Evolutionary conservation across 2,797 vertebrate genomes (phyloP).

Genomic region (Kryptolebias ocellatus): DNA sequence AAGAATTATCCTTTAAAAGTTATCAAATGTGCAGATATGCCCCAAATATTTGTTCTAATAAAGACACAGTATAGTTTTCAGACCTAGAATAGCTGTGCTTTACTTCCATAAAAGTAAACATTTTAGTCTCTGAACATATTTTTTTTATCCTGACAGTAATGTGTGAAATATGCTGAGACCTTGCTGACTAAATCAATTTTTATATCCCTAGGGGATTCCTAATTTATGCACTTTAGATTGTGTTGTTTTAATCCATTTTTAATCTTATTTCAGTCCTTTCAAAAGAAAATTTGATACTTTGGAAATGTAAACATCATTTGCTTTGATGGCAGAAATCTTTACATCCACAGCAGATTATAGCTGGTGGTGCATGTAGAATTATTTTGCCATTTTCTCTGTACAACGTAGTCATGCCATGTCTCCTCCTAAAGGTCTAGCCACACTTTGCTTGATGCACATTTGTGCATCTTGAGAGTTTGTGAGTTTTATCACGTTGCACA

Average conservation of each 20-base stretch:
- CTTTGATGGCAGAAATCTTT: background rate
- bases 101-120: background rate
- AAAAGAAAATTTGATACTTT: constrained; percentile 3
- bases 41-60: no score
- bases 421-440: background rate
- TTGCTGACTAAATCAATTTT: background rate
- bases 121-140: background rate
- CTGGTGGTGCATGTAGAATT: background rate
- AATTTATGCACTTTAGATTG: background rate
- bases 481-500: constrained; percentile 1
- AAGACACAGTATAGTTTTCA: background rate
- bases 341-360: background rate
- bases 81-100: background rate
- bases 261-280: background rate
- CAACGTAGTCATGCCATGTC: background rate
- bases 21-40: no score
- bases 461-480: background rate
- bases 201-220: background rate
- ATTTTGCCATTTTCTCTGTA: constrained; percentile 1
- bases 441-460: background rate
- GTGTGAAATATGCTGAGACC: background rate
- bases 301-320: constrained; percentile 5
- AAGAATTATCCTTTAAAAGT: no score
- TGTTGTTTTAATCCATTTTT: constrained; percentile 5
- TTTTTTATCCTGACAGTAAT: background rate